These are phyloP conservation scores for Harpagoxenus sublaevis DNA, from an alignment of 2,888 invertebrate species.

Conservation along the genomic window DNA sequence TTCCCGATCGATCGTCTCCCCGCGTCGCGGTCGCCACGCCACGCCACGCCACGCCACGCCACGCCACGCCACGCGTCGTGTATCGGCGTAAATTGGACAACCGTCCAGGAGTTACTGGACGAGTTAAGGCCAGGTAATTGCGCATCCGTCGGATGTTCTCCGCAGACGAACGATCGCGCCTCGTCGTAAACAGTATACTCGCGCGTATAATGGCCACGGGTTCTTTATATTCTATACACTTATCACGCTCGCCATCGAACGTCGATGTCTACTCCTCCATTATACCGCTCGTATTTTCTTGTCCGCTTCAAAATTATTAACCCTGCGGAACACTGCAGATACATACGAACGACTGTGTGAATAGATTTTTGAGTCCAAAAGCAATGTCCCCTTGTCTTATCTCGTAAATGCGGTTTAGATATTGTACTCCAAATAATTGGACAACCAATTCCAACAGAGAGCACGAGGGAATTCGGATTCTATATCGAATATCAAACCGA, in stretches of 20 bases:
- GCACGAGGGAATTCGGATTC: neutral
- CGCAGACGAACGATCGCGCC: constrained; percentile 35
- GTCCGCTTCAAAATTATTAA: constrained; percentile 14
- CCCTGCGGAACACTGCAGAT: neutral
- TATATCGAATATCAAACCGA: neutral
- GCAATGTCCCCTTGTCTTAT: neutral
- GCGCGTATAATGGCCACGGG: constrained; percentile 22
- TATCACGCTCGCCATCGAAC: constrained; percentile 41
- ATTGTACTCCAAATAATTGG: neutral
- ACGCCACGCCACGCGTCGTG: constrained; percentile 12
- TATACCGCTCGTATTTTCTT: constrained; percentile 35
- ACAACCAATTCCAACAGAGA: neutral
- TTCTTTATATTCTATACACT: constrained; percentile 45
- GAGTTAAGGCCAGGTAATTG: constrained; percentile 59
- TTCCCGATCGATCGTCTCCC: constrained; percentile 26
- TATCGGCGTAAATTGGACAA: constrained; percentile 45
- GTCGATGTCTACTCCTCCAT: constrained; percentile 32
- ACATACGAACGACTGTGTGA: neutral
- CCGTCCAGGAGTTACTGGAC: constrained; percentile 34
- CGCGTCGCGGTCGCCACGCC: neutral
- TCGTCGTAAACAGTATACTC: constrained; percentile 40
- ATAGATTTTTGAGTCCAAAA: neutral
- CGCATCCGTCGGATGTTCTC: constrained; percentile 52
- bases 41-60: neutral
- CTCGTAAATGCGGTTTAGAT: neutral